A percentile compares a stretch with the other conserved stretches of the same genome.
phyloP scores from a whole-genome alignment of 2,113 vertebrate genomes.

The Rhinoptilus africanus region DNA sequence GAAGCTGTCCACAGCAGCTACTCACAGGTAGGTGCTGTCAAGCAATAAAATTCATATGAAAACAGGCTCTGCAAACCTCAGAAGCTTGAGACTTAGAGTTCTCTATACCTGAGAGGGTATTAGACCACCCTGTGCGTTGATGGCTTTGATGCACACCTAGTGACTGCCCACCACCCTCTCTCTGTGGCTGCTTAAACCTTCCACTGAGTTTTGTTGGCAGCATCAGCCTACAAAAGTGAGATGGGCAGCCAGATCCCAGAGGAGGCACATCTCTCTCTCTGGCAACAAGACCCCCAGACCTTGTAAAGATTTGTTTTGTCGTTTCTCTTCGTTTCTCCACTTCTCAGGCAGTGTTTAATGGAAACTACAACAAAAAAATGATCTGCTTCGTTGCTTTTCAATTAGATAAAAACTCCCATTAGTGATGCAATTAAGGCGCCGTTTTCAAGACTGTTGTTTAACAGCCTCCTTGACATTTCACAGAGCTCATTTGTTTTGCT shows the following conservation, averaged over 20 bases:
- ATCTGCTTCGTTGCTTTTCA: constrained; percentile 47
- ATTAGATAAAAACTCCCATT: constrained; percentile 60
- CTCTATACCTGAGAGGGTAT: neutral
- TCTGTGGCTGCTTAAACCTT: neutral
- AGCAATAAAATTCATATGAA: neutral
- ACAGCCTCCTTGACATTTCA: constrained; percentile 62
- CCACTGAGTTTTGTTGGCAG: neutral
- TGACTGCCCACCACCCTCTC: neutral
- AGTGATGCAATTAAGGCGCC: constrained; percentile 43
- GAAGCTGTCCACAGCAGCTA: neutral
- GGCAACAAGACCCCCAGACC: fast-evolving
- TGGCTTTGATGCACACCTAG: neutral
- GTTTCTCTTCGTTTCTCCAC: neutral
- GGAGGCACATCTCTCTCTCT: neutral
- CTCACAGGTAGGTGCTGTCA: neutral
- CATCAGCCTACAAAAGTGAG: neutral
- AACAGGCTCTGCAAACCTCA: neutral
- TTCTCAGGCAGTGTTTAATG: constrained; percentile 32
- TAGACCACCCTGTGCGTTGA: neutral
- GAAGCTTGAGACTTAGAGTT: neutral
- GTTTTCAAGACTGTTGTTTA: constrained; percentile 50
- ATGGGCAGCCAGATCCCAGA: neutral
- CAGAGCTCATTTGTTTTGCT: constrained; percentile 52
- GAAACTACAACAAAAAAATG: constrained; percentile 1
- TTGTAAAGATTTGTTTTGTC: neutral